Conservation (phyloP, 2,888 invertebrate species). For the Glyphotaelius pellucidus region DNA sequence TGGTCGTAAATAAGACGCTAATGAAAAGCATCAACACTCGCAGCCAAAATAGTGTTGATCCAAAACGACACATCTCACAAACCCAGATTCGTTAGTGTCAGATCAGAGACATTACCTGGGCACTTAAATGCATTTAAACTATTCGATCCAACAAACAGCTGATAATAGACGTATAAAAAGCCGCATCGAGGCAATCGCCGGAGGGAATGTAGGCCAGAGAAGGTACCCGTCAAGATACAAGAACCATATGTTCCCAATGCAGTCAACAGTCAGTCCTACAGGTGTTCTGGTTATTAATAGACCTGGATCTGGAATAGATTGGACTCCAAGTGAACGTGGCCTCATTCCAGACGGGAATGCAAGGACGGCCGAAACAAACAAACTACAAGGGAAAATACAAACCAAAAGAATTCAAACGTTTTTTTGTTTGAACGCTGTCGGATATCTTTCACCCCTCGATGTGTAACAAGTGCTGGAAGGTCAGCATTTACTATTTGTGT, state of each 20-base stretch:
- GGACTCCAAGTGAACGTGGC: conserved; percentile 32
- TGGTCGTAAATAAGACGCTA: no score
- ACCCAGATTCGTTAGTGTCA: neutral
- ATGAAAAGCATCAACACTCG: no score
- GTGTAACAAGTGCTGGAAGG: neutral
- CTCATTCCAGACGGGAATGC: conserved; percentile 8
- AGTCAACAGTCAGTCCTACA: neutral
- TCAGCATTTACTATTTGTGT: neutral
- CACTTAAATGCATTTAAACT: neutral
- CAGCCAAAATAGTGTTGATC: neutral
- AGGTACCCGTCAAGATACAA: neutral
- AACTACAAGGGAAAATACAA: neutral
- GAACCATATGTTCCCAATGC: neutral
- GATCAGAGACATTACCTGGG: neutral
- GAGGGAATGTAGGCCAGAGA: conserved; percentile 14
- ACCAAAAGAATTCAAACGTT: neutral
- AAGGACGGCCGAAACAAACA: conserved; percentile 5
- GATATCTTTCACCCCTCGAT: neutral
- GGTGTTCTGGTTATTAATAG: conserved; percentile 14
- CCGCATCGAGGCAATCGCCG: neutral
- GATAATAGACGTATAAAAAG: neutral
- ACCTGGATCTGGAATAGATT: conserved; percentile 21
- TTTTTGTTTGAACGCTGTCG: neutral
- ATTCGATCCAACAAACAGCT: neutral
- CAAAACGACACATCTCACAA: neutral